Evolutionary conservation across 1,140 invertebrate genomes (phyloP).

Genomic region (Apis cerana): DNA sequence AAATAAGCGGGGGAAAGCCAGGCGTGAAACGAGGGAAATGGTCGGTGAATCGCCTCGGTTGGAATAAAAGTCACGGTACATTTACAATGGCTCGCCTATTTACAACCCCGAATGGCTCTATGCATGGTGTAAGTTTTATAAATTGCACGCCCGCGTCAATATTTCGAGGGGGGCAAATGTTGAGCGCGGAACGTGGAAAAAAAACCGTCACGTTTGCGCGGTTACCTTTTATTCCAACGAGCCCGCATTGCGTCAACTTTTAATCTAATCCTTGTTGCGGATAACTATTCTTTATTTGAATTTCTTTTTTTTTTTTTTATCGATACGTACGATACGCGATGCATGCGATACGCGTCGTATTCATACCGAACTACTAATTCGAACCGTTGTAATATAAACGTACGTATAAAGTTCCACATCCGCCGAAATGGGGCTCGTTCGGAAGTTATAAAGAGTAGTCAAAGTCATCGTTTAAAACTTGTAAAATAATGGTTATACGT

Average conservation of each 20-base stretch:
- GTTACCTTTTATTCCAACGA: neutral
- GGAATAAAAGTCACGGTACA: conserved; percentile 8
- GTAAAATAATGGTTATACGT: no score
- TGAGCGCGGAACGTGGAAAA: neutral
- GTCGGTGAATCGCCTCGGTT: neutral
- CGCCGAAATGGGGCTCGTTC: no score
- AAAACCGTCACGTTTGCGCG: neutral
- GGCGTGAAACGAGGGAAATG: conserved; percentile 3
- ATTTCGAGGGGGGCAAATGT: neutral
- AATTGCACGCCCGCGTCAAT: neutral
- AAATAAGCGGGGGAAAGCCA: neutral
- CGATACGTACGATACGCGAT: no score
- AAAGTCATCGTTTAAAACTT: no score
- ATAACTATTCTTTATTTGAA: neutral
- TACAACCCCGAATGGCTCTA: neutral
- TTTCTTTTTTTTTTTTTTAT: neutral
- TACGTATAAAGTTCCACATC: no score
- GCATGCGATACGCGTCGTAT: no score
- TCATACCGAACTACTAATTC: no score
- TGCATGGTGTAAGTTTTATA: neutral
- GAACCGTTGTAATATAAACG: no score
- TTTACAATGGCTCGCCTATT: conserved; percentile 19
- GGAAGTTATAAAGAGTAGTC: no score
- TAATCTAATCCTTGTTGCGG: neutral
- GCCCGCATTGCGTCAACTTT: conserved; percentile 8